These are phyloP conservation scores for Monochamus saltuarius DNA, from an alignment of 1,140 invertebrate species.

Conservation along the genomic window DNA sequence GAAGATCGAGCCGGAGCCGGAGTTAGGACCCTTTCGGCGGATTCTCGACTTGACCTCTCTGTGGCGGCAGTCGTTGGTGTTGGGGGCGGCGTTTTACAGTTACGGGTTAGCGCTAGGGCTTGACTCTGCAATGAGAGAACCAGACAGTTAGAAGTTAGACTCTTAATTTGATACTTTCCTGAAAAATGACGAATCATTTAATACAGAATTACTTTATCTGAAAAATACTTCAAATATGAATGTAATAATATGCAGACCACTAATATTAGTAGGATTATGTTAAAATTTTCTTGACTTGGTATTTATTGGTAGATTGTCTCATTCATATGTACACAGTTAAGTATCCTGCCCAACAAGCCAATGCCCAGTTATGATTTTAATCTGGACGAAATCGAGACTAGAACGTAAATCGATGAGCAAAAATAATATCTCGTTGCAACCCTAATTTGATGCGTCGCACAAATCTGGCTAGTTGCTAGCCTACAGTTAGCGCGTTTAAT, in stretches of 20 bases:
- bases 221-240: too few species aligned
- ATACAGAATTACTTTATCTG: too few species aligned
- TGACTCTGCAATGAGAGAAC: slow-evolving; percentile 59
- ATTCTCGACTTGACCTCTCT: slow-evolving; percentile 41
- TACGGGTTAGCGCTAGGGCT: slow-evolving; percentile 61
- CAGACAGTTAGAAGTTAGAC: neutral
- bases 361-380: too few species aligned
- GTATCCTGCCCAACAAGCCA: too few species aligned
- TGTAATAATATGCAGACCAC: too few species aligned
- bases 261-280: too few species aligned
- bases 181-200: too few species aligned
- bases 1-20: slow-evolving; percentile 56
- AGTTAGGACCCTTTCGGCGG: slow-evolving; percentile 56
- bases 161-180: neutral
- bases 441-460: slow-evolving; percentile 17
- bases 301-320: too few species aligned
- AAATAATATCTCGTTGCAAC: slow-evolving; percentile 1
- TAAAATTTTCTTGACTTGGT: too few species aligned
- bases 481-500: slow-evolving; percentile 43
- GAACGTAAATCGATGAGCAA: too few species aligned
- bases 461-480: slow-evolving; percentile 21
- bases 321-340: too few species aligned
- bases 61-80: slow-evolving; percentile 47
- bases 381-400: too few species aligned
- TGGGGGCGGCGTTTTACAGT: slow-evolving; percentile 57